Base-by-base conservation (phyloP, 2,888 invertebrate species). In the Stenchaetothrips biformis region DNA sequence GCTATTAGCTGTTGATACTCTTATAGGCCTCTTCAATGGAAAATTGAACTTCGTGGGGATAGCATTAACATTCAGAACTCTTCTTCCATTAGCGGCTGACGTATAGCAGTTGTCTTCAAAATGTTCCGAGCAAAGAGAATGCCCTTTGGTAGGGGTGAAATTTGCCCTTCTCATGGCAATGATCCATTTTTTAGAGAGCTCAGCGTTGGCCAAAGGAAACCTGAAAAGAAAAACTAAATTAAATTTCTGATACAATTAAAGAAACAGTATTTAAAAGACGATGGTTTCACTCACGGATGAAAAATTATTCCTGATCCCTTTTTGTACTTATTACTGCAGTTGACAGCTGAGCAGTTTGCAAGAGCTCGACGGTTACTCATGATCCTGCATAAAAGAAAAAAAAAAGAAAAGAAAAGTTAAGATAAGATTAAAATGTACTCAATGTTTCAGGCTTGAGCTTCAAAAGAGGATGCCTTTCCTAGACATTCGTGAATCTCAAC, bases 391-490 rank as follows among this genome's bases (percentile, higher is more conserved):
- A 6, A 25, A 25, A 25, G 21, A 25, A 25, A 6, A 18, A 6
- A 18, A 67, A 9, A 4, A 25, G 21, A 25, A 11, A 25, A 25
- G 11, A 18, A 18, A 7, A 79, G 11, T 79, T 80, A 21, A 48
- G 4, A 1, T 4, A 2, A 37, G 4, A 37, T 37, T 37, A 37
- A 37, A 37, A 37, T 37, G 2, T 37, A 37, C 4, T 4, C 37
- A 37, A 80, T 83, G 84, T 85, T 81, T 80, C 85, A 93, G 93
- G 84, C 88, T 93, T 87, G 95, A 95, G 86, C 88, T 95, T 81
- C 93, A 94, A 85, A 93, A 93, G 82, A 91, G 93, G 80, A 90
- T 95, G 86, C 94, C 95, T 11, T 95, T 93, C 93, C 87, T 89
- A 85, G 88, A 88, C 80, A 88, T 89, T 67, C 88, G 86, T 80